Percentiles rank a stretch among this genome's conserved stretches.
These are phyloP conservation scores for Scolanthus callimorphus DNA, from an alignment of 92 coral and sea anemone genomes.

Conservation along the genomic window DNA sequence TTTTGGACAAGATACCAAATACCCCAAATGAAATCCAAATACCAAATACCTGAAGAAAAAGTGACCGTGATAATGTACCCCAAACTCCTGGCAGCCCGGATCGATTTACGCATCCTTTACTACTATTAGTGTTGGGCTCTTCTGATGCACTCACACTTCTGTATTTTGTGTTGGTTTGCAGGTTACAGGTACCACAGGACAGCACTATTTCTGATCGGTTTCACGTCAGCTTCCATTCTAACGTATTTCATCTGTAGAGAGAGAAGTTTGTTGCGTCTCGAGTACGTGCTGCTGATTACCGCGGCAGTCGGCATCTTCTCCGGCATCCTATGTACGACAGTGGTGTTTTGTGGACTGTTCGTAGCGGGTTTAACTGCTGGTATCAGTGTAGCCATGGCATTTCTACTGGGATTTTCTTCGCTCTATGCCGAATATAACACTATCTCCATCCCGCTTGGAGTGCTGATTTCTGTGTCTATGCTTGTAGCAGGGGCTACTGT, in stretches of 20 bases:
- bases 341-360: constrained; percentile 87
- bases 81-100: too few relatives aligned
- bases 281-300: constrained; percentile 77
- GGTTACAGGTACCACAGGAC: constrained; percentile 81
- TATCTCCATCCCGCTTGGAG: constrained; percentile 72
- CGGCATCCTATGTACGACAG: constrained; percentile 92
- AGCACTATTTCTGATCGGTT: constrained; percentile 69
- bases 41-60: too few relatives aligned
- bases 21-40: too few relatives aligned
- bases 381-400: constrained; percentile 61
- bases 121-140: too few relatives aligned
- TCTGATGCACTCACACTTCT: too few relatives aligned
- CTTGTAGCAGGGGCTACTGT: constrained; percentile 77
- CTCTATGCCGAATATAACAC: constrained; percentile 51
- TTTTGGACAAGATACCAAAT: too few relatives aligned
- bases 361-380: constrained; percentile 81
- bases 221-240: constrained; percentile 72
- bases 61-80: too few relatives aligned
- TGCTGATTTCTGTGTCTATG: constrained; percentile 59
- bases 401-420: constrained; percentile 61
- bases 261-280: constrained; percentile 55
- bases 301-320: constrained; percentile 83
- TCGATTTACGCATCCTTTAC: too few relatives aligned
- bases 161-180: constrained; percentile 17
- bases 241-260: constrained; percentile 71